Percentiles rank a stretch among this genome's conserved stretches.
Evolutionary conservation across 2,888 invertebrate species (phyloP).

Genomic region (Parnassius orleans): DNA sequence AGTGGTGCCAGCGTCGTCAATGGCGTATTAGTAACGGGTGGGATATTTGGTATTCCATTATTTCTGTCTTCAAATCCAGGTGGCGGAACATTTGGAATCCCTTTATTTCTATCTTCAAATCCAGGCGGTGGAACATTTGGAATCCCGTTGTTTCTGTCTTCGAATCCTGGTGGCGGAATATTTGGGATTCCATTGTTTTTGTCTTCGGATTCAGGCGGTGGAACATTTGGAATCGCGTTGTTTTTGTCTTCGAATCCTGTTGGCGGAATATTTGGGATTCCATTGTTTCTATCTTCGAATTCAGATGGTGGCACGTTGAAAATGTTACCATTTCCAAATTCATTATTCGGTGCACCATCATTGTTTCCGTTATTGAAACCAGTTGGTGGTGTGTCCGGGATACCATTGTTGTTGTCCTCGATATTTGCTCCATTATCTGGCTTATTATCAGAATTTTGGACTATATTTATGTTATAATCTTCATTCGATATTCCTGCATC

Average conservation of each 20-base stretch:
- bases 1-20: slow-evolving; percentile 32
- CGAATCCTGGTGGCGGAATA: slow-evolving; percentile 3
- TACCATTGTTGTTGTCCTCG: slow-evolving; percentile 4
- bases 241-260: slow-evolving; percentile 1
- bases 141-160: slow-evolving; percentile 8
- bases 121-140: slow-evolving; percentile 6
- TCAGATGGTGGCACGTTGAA: slow-evolving; percentile 4
- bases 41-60: not conserved
- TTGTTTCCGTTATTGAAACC: not conserved
- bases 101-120: not conserved
- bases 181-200: slow-evolving; percentile 15
- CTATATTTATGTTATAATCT: slow-evolving; percentile 10
- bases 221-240: slow-evolving; percentile 6
- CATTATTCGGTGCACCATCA: slow-evolving; percentile 1
- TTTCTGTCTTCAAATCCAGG: slow-evolving; percentile 7
- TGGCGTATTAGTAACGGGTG: slow-evolving; percentile 12
- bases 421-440: slow-evolving; percentile 9
- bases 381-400: slow-evolving; percentile 1
- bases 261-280: slow-evolving; percentile 7
- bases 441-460: slow-evolving; percentile 6
- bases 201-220: slow-evolving; percentile 6
- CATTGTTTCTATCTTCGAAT: slow-evolving; percentile 4
- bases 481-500: slow-evolving; percentile 10
- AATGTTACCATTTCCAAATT: not conserved
- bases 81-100: not conserved